phyloP scores from a whole-genome alignment of 1,140 invertebrate species.

The Amphibalanus amphitrite region DNA sequence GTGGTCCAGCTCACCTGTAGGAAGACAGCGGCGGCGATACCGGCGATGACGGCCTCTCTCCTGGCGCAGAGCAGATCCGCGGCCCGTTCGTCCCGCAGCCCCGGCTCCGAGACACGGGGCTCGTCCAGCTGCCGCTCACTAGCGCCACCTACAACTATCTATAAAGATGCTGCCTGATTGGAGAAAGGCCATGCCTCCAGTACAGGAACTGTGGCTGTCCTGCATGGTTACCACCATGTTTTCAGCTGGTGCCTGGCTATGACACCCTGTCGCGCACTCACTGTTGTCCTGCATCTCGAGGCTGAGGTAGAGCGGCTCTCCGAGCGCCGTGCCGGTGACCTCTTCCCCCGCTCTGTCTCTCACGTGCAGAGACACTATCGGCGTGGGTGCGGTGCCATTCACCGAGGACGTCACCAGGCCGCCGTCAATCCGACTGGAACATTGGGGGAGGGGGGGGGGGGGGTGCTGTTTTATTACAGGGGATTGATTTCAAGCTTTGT shows the following conservation, averaged over 20 bases:
- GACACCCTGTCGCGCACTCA: constrained; percentile 10
- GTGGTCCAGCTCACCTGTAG: constrained; percentile 15
- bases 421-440: constrained; percentile 11
- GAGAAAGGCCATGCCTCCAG: too few relatives aligned
- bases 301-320: constrained; percentile 24
- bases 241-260: too few relatives aligned
- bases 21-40: constrained; percentile 18
- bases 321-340: constrained; percentile 24
- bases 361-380: constrained; percentile 25
- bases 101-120: constrained; percentile 5
- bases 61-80: constrained; percentile 19
- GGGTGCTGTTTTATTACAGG: background rate
- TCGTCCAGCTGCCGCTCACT: constrained; percentile 12
- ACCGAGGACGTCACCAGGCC: constrained; percentile 23
- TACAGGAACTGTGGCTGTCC: too few relatives aligned
- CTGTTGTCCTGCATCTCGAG: constrained; percentile 27
- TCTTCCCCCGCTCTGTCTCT: constrained; percentile 24
- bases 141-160: constrained; percentile 22
- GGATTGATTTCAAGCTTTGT: background rate
- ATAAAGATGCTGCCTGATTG: background rate
- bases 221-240: too few relatives aligned
- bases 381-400: constrained; percentile 27
- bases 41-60: constrained; percentile 18
- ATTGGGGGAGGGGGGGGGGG: too few relatives aligned
- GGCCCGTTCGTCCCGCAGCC: constrained; percentile 14